Evolutionary conservation across 2,797 vertebrate species (phyloP).

Genomic region (Megalops cyprinoides): DNA sequence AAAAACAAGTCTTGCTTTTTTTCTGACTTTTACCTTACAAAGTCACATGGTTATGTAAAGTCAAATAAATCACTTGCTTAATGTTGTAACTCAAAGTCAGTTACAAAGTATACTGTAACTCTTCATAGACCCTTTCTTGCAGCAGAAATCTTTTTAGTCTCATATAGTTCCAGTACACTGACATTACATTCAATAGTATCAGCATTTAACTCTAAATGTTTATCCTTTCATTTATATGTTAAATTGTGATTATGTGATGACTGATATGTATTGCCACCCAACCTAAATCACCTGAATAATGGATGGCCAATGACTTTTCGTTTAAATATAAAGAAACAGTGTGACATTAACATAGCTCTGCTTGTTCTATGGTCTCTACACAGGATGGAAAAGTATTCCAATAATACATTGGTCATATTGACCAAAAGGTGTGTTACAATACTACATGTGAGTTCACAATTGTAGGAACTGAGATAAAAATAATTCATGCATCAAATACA

Average conservation of each 20-base stretch:
- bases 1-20: no score
- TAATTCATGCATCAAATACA: not conserved
- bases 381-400: not conserved
- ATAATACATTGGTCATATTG: not conserved
- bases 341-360: not conserved
- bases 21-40: no score
- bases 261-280: not conserved
- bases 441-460: not conserved
- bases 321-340: conserved; percentile 10
- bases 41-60: no score
- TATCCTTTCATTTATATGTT: not conserved
- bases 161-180: not conserved
- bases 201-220: not conserved
- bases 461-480: not conserved
- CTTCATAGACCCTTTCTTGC: no score
- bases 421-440: not conserved
- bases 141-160: no score
- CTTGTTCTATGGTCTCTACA: not conserved
- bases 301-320: not conserved
- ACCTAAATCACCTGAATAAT: conserved; percentile 20
- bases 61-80: no score
- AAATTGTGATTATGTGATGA: not conserved
- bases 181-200: conserved; percentile 1
- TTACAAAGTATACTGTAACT: no score
- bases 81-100: no score